Evolutionary conservation across 2,888 invertebrate genomes (phyloP).

Genomic region (Encarsia formosa): DNA sequence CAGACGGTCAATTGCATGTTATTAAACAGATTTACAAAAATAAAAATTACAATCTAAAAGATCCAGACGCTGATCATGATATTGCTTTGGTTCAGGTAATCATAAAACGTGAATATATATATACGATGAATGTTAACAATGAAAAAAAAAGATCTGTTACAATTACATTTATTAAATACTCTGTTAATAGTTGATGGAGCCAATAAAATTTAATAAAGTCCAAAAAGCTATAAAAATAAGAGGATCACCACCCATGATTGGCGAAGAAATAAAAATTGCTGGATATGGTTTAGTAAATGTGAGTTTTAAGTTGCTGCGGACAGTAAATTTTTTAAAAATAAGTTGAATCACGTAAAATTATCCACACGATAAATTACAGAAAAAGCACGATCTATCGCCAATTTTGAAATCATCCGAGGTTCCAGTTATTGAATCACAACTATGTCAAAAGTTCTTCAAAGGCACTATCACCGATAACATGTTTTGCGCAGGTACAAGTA

Average conservation of each 20-base stretch:
- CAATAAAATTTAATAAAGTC: constrained; percentile 4
- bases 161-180: too few species aligned
- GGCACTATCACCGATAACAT: background rate
- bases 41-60: background rate
- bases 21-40: background rate
- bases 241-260: background rate
- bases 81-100: constrained; percentile 4
- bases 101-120: background rate
- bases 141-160: too few species aligned
- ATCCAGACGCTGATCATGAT: constrained; percentile 1
- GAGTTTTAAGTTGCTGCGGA: too few species aligned
- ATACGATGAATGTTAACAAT: too few species aligned
- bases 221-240: constrained; percentile 6
- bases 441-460: background rate
- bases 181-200: background rate
- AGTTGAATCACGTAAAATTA: too few species aligned
- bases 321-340: too few species aligned
- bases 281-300: constrained; percentile 9
- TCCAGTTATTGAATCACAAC: background rate
- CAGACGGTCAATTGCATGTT: background rate
- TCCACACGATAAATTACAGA: too few species aligned
- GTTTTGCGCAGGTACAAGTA: too few species aligned
- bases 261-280: constrained; percentile 6
- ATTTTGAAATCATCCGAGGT: background rate
- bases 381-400: background rate